Conservation (phyloP, 2,888 invertebrate genomes). For the Petrolisthes cinctipes region DNA sequence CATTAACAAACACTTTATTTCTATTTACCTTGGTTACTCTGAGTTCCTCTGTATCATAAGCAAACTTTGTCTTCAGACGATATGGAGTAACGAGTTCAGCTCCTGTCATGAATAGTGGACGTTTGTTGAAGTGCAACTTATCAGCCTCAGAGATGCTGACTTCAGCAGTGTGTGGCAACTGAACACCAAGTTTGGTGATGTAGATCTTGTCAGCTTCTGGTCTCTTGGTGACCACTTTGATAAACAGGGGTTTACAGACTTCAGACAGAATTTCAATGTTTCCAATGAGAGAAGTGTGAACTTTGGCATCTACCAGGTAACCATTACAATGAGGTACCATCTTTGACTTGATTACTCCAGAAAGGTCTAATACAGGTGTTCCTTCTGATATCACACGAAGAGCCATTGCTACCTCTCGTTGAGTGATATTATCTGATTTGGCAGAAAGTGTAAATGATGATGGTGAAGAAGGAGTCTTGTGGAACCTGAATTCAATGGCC, state of each 20-base stretch:
- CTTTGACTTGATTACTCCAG: conserved; percentile 24
- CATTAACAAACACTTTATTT: no score
- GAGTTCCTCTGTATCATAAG: not conserved
- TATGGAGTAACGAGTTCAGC: not conserved
- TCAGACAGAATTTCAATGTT: conserved; percentile 20
- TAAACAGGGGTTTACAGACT: conserved; percentile 33
- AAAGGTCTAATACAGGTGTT: conserved; percentile 25
- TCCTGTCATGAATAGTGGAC: not conserved
- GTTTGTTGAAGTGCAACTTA: not conserved
- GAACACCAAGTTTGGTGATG: conserved; percentile 18
- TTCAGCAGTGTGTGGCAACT: conserved; percentile 13
- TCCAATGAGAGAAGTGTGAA: conserved; percentile 18
- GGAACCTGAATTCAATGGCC: conserved; percentile 36
- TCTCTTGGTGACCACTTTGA: conserved; percentile 21
- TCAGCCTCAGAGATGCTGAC: conserved; percentile 16
- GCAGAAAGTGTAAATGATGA: conserved; percentile 20
- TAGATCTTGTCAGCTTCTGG: not conserved
- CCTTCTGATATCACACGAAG: not conserved
- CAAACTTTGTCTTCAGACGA: conserved; percentile 19
- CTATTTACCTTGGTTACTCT: not conserved
- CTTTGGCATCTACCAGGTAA: not conserved
- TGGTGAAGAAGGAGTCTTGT: conserved; percentile 22
- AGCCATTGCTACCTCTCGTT: not conserved
- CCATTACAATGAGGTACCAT: conserved; percentile 27
- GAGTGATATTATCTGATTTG: conserved; percentile 38